Evolutionary conservation across 2,797 vertebrate species (phyloP).

Genomic region (Amazona ochrocephala): DNA sequence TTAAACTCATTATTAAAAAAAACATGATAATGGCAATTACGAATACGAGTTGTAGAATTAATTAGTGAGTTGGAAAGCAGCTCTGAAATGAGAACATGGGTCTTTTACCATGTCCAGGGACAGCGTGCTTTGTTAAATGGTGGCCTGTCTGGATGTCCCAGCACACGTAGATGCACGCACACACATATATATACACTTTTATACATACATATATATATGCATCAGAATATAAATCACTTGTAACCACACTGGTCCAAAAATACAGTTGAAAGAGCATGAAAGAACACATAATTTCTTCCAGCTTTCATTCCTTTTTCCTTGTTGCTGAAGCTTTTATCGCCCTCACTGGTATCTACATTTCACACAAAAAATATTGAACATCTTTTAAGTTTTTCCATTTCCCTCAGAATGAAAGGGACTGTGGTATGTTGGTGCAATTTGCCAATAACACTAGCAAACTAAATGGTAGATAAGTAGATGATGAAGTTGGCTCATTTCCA

Average conservation of each 20-base stretch:
- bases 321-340: constrained; percentile 56
- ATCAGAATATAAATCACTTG: constrained; percentile 15
- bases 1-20: constrained; percentile 55
- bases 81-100: not conserved
- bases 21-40: constrained; percentile 36
- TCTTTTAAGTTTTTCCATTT: constrained; percentile 70
- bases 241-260: constrained; percentile 48
- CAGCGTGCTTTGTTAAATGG: not conserved
- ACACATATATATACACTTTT: not conserved
- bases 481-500: constrained; percentile 47
- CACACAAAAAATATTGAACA: constrained; percentile 59
- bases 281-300: constrained; percentile 35
- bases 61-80: constrained; percentile 34
- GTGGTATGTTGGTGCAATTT: constrained; percentile 9
- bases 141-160: not conserved
- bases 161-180: not conserved
- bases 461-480: constrained; percentile 62
- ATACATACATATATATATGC: not conserved
- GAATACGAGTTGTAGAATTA: constrained; percentile 47
- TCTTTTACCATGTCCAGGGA: not conserved
- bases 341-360: constrained; percentile 59
- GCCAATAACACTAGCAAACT: constrained; percentile 60
- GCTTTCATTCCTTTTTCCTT: constrained; percentile 33
- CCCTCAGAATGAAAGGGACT: constrained; percentile 52
- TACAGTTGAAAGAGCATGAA: constrained; percentile 31